Evolutionary conservation across 2,113 vertebrate genomes (phyloP).

Genomic region (Myrmecobius fasciatus): DNA sequence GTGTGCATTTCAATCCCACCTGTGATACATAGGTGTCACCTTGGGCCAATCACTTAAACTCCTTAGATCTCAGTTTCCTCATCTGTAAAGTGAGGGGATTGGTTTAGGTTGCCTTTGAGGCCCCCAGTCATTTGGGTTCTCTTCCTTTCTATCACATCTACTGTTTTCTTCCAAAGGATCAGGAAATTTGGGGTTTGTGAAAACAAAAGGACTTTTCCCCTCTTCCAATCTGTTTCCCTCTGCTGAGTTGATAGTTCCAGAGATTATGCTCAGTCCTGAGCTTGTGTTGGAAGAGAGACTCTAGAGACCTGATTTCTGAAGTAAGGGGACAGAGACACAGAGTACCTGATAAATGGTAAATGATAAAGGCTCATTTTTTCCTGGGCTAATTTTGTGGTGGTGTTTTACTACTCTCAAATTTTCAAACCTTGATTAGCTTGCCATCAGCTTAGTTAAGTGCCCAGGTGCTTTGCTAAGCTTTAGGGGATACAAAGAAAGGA

Average conservation of each 20-base stretch:
- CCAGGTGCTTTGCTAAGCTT: not conserved
- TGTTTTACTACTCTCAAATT: not conserved
- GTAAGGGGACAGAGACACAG: not conserved
- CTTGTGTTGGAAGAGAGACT: not conserved
- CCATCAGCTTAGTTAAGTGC: not conserved
- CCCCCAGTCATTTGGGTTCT: not conserved
- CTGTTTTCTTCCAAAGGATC: not conserved
- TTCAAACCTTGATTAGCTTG: not conserved
- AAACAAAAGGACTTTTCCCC: not conserved
- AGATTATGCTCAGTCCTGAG: not conserved
- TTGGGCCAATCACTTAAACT: not conserved
- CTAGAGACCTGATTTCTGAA: not conserved
- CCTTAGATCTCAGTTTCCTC: not conserved
- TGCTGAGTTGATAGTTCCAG: not conserved
- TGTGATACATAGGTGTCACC: no score
- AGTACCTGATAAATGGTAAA: not conserved
- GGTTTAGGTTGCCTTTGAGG: no score
- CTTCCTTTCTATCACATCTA: not conserved
- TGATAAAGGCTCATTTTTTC: not conserved
- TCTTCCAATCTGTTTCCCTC: not conserved
- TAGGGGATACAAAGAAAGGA: not conserved
- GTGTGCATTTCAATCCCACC: not conserved
- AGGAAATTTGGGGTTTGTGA: not conserved
- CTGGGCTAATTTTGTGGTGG: not conserved
- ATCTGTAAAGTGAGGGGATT: not conserved